Conservation (phyloP, 1,140 invertebrate genomes). For the Brachionus manjavacas region DNA sequence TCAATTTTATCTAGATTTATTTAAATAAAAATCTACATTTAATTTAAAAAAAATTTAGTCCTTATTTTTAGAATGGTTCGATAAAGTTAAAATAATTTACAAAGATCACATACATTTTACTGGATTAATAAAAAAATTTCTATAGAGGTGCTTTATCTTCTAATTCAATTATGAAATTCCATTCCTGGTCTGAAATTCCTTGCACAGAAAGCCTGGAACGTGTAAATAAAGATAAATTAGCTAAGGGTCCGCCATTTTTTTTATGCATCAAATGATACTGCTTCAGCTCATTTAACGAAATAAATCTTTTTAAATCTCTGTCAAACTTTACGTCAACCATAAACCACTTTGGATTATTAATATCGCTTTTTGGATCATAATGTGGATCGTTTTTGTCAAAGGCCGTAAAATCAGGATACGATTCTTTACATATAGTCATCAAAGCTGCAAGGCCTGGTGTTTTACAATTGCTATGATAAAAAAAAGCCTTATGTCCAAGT, state of each 20-base stretch:
- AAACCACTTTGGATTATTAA: constrained; percentile 51
- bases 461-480: constrained; percentile 57
- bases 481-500: constrained; percentile 51
- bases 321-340: constrained; percentile 55
- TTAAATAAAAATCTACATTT: too few relatives aligned
- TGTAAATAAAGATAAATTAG: constrained; percentile 50
- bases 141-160: constrained; percentile 43
- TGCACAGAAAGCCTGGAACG: constrained; percentile 51
- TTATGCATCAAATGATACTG: constrained; percentile 49
- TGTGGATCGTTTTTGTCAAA: constrained; percentile 53
- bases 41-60: too few relatives aligned
- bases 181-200: constrained; percentile 48
- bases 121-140: not conserved
- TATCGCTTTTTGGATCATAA: constrained; percentile 48
- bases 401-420: constrained; percentile 54
- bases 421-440: constrained; percentile 51
- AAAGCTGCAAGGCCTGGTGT: constrained; percentile 53
- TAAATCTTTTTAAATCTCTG: constrained; percentile 50
- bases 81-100: too few relatives aligned
- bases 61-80: too few relatives aligned
- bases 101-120: not conserved
- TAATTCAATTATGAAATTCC: constrained; percentile 48
- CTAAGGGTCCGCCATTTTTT: constrained; percentile 49
- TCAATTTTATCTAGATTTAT: too few relatives aligned
- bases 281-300: constrained; percentile 54